Percentiles rank a stretch among this genome's conserved stretches.
phyloP scores from a whole-genome alignment of 2,113 vertebrate species.

The Chinchilla lanigera region DNA sequence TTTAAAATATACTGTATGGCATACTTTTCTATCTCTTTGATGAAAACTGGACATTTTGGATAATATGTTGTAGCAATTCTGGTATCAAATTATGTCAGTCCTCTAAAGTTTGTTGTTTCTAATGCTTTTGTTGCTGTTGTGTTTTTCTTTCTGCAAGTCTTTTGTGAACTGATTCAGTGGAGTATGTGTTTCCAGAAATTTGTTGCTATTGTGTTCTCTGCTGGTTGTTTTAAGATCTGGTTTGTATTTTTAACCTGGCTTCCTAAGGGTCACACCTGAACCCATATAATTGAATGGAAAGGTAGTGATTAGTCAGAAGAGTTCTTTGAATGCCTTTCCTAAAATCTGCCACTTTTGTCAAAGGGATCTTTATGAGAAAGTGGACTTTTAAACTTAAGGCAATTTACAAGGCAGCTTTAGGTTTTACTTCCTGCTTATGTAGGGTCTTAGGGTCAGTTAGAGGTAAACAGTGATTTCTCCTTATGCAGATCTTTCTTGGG shows the following conservation, averaged over 20 bases:
- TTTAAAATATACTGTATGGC: not conserved
- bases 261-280: not conserved
- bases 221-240: not conserved
- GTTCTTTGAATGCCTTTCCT: not conserved
- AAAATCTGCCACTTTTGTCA: not conserved
- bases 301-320: not conserved
- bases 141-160: not conserved
- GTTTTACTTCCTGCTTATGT: not conserved
- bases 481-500: not conserved
- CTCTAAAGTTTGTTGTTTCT: not conserved
- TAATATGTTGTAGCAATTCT: not conserved
- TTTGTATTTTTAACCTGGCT: not conserved
- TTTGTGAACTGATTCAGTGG: not conserved
- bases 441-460: not conserved
- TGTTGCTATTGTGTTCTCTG: not conserved
- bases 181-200: not conserved
- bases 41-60: not conserved
- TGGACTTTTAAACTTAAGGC: not conserved
- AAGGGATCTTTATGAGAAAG: not conserved
- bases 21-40: not conserved
- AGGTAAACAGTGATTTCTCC: not conserved
- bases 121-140: not conserved
- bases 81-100: not conserved
- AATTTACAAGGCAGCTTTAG: not conserved
- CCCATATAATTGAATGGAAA: not conserved